Evolutionary conservation across 2,797 vertebrate species (phyloP).

Genomic region (Cossypha heuglini): DNA sequence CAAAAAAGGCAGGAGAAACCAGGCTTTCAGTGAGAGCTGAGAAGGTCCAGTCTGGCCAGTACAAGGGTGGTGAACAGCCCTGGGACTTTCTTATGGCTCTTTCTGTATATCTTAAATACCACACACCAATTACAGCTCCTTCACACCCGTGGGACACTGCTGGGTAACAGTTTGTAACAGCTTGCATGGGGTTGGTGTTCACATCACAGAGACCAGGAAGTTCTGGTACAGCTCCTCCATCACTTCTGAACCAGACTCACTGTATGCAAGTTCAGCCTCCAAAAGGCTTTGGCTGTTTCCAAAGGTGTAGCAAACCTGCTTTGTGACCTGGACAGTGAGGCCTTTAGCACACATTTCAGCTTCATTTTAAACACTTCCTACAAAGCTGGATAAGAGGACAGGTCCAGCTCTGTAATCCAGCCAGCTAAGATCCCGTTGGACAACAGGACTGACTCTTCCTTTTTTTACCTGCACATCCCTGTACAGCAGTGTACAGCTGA

Average conservation of each 20-base stretch:
- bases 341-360: neutral
- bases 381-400: neutral
- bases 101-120: neutral
- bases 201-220: neutral
- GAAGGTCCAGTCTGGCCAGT: neutral
- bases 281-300: neutral
- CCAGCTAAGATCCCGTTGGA: neutral
- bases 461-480: neutral
- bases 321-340: neutral
- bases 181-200: fast-evolving
- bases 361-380: neutral
- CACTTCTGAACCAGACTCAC: neutral
- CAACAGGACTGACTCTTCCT: neutral
- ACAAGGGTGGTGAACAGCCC: neutral
- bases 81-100: neutral
- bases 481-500: neutral
- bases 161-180: neutral
- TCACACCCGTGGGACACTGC: neutral
- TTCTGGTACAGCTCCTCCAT: neutral
- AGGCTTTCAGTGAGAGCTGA: neutral
- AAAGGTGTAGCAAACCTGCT: neutral
- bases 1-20: neutral
- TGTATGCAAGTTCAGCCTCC: neutral
- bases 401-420: neutral
- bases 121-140: neutral